These are phyloP conservation scores for Bibio marci DNA, from an alignment of 2,888 invertebrate species.

Conservation along the genomic window DNA sequence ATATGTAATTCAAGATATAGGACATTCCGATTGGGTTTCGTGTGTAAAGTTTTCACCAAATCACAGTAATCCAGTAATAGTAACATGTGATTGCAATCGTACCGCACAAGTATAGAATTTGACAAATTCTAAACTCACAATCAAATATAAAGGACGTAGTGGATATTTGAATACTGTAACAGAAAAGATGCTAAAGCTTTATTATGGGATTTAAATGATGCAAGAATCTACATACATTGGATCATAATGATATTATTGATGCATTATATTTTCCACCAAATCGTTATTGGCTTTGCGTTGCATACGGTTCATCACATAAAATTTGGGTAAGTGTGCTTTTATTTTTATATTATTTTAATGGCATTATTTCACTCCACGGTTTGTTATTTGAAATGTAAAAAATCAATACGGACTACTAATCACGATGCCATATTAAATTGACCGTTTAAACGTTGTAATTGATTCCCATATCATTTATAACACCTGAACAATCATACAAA, in stretches of 20 bases:
- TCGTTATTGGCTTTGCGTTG: conserved; percentile 99
- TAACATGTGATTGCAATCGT: conserved; percentile 97
- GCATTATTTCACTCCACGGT: conserved; percentile 4
- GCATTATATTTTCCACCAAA: conserved; percentile 98
- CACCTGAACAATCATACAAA: too few relatives aligned
- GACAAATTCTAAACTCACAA: conserved; percentile 96
- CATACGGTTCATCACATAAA: conserved; percentile 94
- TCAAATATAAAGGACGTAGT: conserved; percentile 93
- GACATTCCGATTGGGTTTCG: conserved; percentile 96
- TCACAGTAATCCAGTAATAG: conserved; percentile 95
- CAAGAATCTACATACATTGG: conserved; percentile 97
- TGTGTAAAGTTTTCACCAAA: conserved; percentile 98
- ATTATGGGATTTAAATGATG: conserved; percentile 99
- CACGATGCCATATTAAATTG: too few relatives aligned
- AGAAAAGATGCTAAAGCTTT: conserved; percentile 99
- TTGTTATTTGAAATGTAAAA: too few relatives aligned
- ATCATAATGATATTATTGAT: conserved; percentile 96
- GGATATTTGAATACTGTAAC: conserved; percentile 98
- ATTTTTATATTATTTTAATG: not conserved
- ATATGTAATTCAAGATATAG: conserved; percentile 93
- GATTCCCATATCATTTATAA: too few relatives aligned
- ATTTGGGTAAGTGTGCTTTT: conserved; percentile 61
- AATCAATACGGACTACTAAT: too few relatives aligned
- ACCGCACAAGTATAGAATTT: conserved; percentile 98
- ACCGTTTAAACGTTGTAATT: too few relatives aligned